Conservation (phyloP, 2,888 invertebrate species). For the Oxystoma pomonae region DNA sequence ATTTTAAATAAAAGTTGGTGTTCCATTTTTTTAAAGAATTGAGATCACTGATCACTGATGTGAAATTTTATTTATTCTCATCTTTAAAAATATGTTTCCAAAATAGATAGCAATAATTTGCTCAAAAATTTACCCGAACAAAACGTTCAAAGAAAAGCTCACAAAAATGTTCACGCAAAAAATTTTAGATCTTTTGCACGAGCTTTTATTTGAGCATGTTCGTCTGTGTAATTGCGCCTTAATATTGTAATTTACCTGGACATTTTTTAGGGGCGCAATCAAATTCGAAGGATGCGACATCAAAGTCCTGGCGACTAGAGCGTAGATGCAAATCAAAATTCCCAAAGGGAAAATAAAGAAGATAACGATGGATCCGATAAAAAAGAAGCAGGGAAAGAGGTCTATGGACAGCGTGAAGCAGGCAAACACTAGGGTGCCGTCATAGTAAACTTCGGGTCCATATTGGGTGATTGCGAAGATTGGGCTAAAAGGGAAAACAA, state of each 20-base stretch:
- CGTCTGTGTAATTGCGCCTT: too few species aligned
- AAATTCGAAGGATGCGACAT: conserved; percentile 59
- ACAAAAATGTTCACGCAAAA: too few species aligned
- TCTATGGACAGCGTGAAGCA: conserved; percentile 78
- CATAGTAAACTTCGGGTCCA: conserved; percentile 66
- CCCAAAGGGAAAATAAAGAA: conserved; percentile 84
- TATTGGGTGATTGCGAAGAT: conserved; percentile 78
- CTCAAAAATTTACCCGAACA: too few species aligned
- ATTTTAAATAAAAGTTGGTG: too few species aligned
- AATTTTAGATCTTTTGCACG: too few species aligned
- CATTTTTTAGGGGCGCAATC: neutral
- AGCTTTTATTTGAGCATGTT: too few species aligned
- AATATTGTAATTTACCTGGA: neutral
- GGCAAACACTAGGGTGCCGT: conserved; percentile 67
- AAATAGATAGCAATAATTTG: too few species aligned
- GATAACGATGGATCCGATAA: conserved; percentile 71
- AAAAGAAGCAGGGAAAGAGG: conserved; percentile 75
- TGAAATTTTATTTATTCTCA: too few species aligned
- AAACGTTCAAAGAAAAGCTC: too few species aligned
- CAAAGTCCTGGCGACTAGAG: conserved; percentile 79
- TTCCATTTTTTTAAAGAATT: too few species aligned
- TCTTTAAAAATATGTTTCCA: too few species aligned
- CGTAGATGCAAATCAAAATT: conserved; percentile 77
- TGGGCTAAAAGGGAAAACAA: conserved; percentile 64
- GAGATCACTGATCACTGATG: too few species aligned